A percentile compares a stretch with the other conserved stretches of the same genome.
These are phyloP conservation scores for Chamaea fasciata DNA, from an alignment of 2,113 vertebrate species.

Conservation along the genomic window DNA sequence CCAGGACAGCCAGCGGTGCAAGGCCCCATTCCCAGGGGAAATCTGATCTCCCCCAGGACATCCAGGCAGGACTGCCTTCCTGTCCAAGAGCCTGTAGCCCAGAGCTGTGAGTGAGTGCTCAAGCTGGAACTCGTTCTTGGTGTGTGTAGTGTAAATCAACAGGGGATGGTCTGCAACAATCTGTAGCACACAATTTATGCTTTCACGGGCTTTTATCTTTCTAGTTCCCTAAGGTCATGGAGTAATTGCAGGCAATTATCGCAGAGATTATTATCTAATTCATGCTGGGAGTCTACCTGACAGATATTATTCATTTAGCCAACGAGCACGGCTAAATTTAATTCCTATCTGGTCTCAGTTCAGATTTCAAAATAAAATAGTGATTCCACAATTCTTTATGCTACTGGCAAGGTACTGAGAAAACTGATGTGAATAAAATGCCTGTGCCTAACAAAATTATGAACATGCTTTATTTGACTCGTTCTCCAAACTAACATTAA, in stretches of 20 bases:
- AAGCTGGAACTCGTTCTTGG: slow-evolving; percentile 24
- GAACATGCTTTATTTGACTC: background rate
- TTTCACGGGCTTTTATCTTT: slow-evolving; percentile 16
- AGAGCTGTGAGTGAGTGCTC: background rate
- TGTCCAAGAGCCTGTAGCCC: background rate
- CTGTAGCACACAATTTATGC: slow-evolving; percentile 10
- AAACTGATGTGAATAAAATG: background rate
- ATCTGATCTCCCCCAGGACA: background rate
- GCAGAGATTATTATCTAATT: slow-evolving; percentile 39
- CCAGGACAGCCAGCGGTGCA: background rate
- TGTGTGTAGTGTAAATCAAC: slow-evolving; percentile 18
- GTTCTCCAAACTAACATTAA: background rate
- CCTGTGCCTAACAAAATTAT: background rate
- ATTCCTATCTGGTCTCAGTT: background rate
- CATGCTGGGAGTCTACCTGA: slow-evolving; percentile 1
- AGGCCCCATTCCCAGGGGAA: rapidly evolving
- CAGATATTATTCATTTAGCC: background rate
- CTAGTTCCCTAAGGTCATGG: slow-evolving; percentile 20
- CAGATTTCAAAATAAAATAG: slow-evolving; percentile 23
- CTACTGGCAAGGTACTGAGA: background rate
- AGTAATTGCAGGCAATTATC: slow-evolving; percentile 44
- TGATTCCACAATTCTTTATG: background rate
- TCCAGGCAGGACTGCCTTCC: background rate
- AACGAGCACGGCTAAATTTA: background rate
- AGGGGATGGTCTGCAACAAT: background rate